These are phyloP conservation scores for Augochlorella aurata DNA, from an alignment of 2,888 invertebrate genomes.

Conservation along the genomic window DNA sequence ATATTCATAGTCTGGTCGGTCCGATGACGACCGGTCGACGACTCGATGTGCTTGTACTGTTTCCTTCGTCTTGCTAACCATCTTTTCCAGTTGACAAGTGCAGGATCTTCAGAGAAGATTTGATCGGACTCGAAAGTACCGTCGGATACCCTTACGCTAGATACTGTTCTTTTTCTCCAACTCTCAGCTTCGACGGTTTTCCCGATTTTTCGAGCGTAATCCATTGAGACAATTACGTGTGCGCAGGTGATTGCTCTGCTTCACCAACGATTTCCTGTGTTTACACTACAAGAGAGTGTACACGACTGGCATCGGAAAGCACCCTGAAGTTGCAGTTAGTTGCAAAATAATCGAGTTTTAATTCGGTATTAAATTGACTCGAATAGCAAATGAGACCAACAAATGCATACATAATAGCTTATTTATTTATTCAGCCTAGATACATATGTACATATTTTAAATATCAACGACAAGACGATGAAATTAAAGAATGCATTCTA, in stretches of 20 bases:
- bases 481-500: too few species aligned
- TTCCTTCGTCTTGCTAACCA: slow-evolving; percentile 68
- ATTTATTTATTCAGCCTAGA: too few species aligned
- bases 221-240: slow-evolving; percentile 57
- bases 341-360: not conserved
- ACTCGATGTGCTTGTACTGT: slow-evolving; percentile 51
- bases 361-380: not conserved
- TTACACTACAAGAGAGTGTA: not conserved
- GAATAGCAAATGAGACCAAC: too few species aligned
- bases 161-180: slow-evolving; percentile 19
- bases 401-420: too few species aligned
- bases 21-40: slow-evolving; percentile 52
- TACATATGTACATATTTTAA: too few species aligned
- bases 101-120: slow-evolving; percentile 62
- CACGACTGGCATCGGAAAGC: not conserved
- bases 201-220: slow-evolving; percentile 69
- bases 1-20: slow-evolving; percentile 67
- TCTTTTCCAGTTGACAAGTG: slow-evolving; percentile 71
- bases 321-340: not conserved
- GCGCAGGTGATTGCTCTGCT: not conserved
- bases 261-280: not conserved
- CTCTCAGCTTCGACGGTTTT: slow-evolving; percentile 55
- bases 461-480: too few species aligned
- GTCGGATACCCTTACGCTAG: slow-evolving; percentile 27
- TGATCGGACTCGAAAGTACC: slow-evolving; percentile 12